Base-by-base conservation (phyloP, 1,140 invertebrate species). In the Whitmania pigra region DNA sequence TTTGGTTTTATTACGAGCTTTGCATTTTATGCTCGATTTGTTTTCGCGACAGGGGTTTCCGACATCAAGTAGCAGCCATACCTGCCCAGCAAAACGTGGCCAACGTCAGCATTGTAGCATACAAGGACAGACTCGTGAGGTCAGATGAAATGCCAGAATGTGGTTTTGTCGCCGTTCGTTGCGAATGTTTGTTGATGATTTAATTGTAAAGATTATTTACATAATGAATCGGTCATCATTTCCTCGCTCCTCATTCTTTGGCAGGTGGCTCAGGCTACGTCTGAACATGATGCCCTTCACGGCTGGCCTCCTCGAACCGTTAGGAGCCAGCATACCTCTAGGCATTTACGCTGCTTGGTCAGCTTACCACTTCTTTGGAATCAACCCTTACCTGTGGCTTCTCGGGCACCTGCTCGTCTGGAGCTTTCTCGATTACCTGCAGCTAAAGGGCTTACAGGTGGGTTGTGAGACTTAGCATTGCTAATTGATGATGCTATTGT, bases 301-400 rank as follows among this genome's bases (percentile, higher is more conserved):
- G 18, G 69, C 73, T 11, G 68, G 73, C 20, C 71, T 73, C 60
- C 69, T 73, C 22, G 73, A 73, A 69, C 73, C 73, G 0, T 43
- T 73, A 57, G 60, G 69, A 22, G 73, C 71, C 54, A 63, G 69
- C 40, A 57, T 73, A 27, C 69, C 69, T 3, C 69, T 73, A 22
- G 73, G 73, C 5, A 57, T 73, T 43, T 73, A 75, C 67, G 57
- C 57, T 18, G 53, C 69, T 20, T 73, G 72, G 74, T 73, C 74
- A 13, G 54, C 66, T 40, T 70, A 60, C 54, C 60, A 75, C 53
- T 66, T 75, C 53, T 73, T 73, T 36, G 72, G 57, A 22, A 57
- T 74, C 67, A 75, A 73, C 60, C 72, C 72, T 18, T 75, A 75
- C 67, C 31, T 75, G 11, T 71, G 71, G 72, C 74, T 75, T 49